These are phyloP conservation scores for Aquatica leii DNA, from an alignment of 2,888 invertebrate genomes.

Conservation along the genomic window DNA sequence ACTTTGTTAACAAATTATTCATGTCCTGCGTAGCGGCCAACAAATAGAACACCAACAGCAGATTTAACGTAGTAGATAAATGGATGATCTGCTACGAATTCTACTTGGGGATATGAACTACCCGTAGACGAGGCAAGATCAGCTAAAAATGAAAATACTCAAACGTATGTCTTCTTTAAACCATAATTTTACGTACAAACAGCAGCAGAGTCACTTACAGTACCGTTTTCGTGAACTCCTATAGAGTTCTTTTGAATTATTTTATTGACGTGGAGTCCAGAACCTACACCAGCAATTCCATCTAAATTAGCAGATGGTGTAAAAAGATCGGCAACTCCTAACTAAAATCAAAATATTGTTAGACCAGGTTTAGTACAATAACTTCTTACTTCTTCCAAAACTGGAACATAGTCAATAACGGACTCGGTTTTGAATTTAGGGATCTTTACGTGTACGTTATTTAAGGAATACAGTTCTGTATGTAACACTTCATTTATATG, in stretches of 20 bases:
- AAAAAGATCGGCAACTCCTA: background rate
- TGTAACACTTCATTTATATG: background rate
- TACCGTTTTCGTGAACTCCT: constrained; percentile 9
- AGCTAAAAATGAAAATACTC: background rate
- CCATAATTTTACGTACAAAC: no score
- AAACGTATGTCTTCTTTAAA: no score
- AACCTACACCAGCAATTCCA: background rate
- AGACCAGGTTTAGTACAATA: no score
- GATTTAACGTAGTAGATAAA: background rate
- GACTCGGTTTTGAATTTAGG: no score
- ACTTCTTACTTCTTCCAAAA: background rate
- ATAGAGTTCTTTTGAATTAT: constrained; percentile 5
- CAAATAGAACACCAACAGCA: background rate
- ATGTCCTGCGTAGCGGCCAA: background rate
- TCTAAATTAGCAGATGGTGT: no score
- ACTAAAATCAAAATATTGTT: background rate
- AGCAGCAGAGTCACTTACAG: background rate
- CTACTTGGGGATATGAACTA: no score
- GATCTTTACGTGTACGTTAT: no score
- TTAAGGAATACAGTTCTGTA: background rate
- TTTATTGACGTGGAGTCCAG: background rate
- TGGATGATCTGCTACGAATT: constrained; percentile 7
- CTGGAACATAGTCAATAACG: no score
- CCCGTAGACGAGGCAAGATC: no score
- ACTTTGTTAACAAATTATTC: no score